Base-by-base conservation (phyloP, 2,888 invertebrate genomes). In the Metallyticus violacea region DNA sequence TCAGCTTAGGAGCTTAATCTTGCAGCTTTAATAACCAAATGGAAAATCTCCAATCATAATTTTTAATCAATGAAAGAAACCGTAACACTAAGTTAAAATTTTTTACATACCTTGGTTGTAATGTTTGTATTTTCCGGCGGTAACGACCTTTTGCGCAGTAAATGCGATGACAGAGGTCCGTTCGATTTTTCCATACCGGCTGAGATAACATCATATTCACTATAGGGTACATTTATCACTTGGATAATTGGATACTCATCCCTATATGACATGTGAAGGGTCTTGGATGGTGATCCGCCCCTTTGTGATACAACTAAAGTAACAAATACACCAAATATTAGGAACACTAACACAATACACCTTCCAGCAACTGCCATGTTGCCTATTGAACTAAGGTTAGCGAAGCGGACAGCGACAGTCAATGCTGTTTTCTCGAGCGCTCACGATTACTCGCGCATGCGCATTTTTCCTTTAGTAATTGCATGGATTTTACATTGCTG, bases 211-310 rank as follows among this genome's bases (percentile, higher is more conserved):
- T 9, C 15, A 40, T 28, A 25, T n/a, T 15, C 25, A 22, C 7
- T 22, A 26, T 77, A 15, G 1, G 80, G 29, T n/a, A 25, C 62
- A 26, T 82, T 40, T 26, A 85, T 29, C 77, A 85, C 82, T 30
- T 29, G 15, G 15, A 26, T 86, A 77, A 62, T 85, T 76, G 22
- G 81, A 26, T 81, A 76, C 26, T 27, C 62, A 30, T 78, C 77
- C 26, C 7, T 25, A 9, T n/a, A 30, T 86, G 79, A 27, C 22
- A 88, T n/a, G 84, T 88, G 87, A 28, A 88, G 78, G 22, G 86
- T 87, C 81, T 77, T 87, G 7, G 86, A 77, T 79, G 82, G 85
- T 29, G 85, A 85, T 30, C 88, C 88, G 85, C 86, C 77, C 62
- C 83, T 87, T 82, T 88, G 85, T 26, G 85, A 40, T n/a, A 79